Percentiles rank a stretch among this genome's conserved stretches.
phyloP scores from a whole-genome alignment of 2,888 invertebrate species.

The Archaeoteleia sp. region DNA sequence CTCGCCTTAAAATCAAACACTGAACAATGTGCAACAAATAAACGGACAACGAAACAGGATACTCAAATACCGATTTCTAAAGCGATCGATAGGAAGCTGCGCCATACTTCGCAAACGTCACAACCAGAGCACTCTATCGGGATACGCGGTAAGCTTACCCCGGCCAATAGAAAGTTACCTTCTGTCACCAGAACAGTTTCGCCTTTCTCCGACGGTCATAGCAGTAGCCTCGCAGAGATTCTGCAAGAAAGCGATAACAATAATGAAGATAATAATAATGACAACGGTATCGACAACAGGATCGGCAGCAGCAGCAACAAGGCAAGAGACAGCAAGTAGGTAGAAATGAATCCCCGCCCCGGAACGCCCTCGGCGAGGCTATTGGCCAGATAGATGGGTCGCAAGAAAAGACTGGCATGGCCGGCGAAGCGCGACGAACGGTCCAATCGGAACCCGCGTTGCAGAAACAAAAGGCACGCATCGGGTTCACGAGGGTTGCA shows the following conservation, averaged over 20 bases:
- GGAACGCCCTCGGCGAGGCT: constrained; percentile 72
- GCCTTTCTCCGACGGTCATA: constrained; percentile 17
- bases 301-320: constrained; percentile 44
- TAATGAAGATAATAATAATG: constrained; percentile 59
- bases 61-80: background rate
- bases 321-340: constrained; percentile 47
- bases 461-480: constrained; percentile 56
- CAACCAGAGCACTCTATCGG: background rate
- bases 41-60: background rate
- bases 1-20: too few species aligned
- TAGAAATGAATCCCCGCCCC: constrained; percentile 66
- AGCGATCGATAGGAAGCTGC: background rate
- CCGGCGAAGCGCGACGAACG: constrained; percentile 67
- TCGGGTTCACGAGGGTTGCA: constrained; percentile 62
- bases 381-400: constrained; percentile 72
- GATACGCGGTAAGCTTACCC: too few species aligned
- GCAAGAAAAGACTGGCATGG: constrained; percentile 71
- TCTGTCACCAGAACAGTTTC: constrained; percentile 2
- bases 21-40: too few species aligned
- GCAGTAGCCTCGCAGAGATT: constrained; percentile 6
- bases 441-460: constrained; percentile 69
- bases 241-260: constrained; percentile 50
- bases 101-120: background rate
- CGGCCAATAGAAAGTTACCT: constrained; percentile 3
- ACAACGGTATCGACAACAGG: constrained; percentile 60